These are phyloP conservation scores for Melanerpes formicivorus DNA, from an alignment of 2,113 vertebrate genomes.

Conservation along the genomic window DNA sequence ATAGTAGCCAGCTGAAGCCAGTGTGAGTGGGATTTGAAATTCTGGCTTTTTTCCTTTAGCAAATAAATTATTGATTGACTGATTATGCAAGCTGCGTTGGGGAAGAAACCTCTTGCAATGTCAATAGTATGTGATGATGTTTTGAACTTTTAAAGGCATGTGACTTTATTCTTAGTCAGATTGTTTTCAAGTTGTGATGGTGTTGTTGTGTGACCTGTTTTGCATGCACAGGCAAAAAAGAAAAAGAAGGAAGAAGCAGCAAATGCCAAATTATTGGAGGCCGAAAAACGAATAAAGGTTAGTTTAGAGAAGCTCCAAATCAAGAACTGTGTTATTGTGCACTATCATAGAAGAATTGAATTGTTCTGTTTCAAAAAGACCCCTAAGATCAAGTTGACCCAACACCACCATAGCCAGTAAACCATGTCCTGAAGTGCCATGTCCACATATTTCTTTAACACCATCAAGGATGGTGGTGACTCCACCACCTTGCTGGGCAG, in stretches of 20 bases:
- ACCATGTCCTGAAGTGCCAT: too few relatives aligned
- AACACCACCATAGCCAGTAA: too few relatives aligned
- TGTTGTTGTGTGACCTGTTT: constrained; percentile 84
- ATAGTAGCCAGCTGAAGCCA: not conserved
- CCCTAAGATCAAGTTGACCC: too few relatives aligned
- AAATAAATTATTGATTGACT: not conserved
- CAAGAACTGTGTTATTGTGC: constrained; percentile 28
- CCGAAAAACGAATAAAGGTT: constrained; percentile 95
- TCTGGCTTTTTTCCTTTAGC: not conserved
- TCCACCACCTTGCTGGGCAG: too few relatives aligned
- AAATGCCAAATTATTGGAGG: constrained; percentile 95
- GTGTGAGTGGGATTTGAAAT: not conserved
- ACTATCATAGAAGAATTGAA: too few relatives aligned
- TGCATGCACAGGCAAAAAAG: constrained; percentile 91
- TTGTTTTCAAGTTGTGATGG: constrained; percentile 70
- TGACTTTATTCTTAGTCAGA: constrained; percentile 72
- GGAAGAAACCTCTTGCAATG: constrained; percentile 23
- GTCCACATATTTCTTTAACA: too few relatives aligned
- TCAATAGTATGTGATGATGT: constrained; percentile 11
- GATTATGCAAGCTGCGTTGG: not conserved
- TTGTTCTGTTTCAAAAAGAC: too few relatives aligned
- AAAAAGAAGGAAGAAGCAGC: constrained; percentile 95
- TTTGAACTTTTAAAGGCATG: constrained; percentile 58
- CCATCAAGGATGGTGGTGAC: too few relatives aligned
- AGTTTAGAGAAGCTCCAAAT: constrained; percentile 74